Evolutionary conservation across 92 coral and sea anemone species (phyloP).

Genomic region (Palythoa caribaeorum): DNA sequence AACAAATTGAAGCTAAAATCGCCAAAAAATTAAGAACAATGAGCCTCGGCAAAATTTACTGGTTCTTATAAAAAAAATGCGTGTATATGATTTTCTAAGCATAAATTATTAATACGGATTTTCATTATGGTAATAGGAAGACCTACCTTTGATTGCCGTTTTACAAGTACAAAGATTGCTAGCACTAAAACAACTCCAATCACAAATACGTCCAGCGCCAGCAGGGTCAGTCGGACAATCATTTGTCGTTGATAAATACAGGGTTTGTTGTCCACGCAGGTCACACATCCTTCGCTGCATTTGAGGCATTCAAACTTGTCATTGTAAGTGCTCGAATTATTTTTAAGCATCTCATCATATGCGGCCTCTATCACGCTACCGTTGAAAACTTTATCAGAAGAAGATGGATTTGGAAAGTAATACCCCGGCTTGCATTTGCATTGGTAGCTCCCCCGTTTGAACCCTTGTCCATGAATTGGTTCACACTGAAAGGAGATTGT

Average conservation of each 20-base stretch:
- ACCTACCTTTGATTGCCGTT: slow-evolving; percentile 49
- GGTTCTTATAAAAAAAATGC: no score
- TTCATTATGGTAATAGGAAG: not conserved
- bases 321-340: slow-evolving; percentile 53
- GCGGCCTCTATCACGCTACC: slow-evolving; percentile 83
- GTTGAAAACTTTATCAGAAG: slow-evolving; percentile 70
- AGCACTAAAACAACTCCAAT: slow-evolving; percentile 68
- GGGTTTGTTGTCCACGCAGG: slow-evolving; percentile 77
- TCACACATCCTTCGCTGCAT: slow-evolving; percentile 91
- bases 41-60: no score
- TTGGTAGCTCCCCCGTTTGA: slow-evolving; percentile 91
- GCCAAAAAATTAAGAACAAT: no score
- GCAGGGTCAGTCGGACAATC: slow-evolving; percentile 63
- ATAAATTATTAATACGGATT: no score
- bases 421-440: slow-evolving; percentile 88
- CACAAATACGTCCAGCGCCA: slow-evolving; percentile 62
- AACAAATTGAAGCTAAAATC: no score
- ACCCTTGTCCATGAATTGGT: slow-evolving; percentile 80
- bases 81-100: no score
- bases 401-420: slow-evolving; percentile 70
- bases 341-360: slow-evolving; percentile 60
- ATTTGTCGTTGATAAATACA: slow-evolving; percentile 68
- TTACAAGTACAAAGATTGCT: slow-evolving; percentile 66
- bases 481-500: slow-evolving; percentile 76
- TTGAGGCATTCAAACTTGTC: slow-evolving; percentile 74